Evolutionary conservation across 2,113 vertebrate species (phyloP), one percentile per base, ranked within the genome.

Genomic region (Empidonax traillii): DNA sequence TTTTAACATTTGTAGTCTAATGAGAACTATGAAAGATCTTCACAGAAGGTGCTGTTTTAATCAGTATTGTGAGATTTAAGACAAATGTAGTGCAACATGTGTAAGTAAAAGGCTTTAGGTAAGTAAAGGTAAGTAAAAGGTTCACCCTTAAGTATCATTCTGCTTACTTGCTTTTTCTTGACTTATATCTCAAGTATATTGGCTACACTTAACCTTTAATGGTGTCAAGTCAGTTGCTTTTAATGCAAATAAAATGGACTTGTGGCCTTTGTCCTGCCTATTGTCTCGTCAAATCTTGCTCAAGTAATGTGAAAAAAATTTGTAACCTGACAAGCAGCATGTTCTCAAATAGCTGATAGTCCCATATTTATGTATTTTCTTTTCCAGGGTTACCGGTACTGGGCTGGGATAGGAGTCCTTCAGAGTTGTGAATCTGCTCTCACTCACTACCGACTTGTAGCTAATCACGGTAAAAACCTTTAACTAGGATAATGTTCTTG

Each of bases 371-470:
- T 41, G 1, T 67, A 3, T 33, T 67, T 93, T 96, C 41, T 31
- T 92, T 67, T 97, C 41, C 88, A 99, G 99, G 99, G 99, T 69
- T 99, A 99, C 97, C 98, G 99, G 12, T 99, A 99, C 97, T 99
- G 99, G 99, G 99, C 98, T 71, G 99, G 99, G 43, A 99, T 99
- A 30, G 99, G 99, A 44, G 99, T 99, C 83, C 98, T 99, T 63
- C 99, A 99, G 85, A 99, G 99, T 77, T 99, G 99, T 91, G 99
- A 99, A 97, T 99, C 99, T 31, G 99, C 99, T 4, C 97, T 99
- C 69, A 99, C 99, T 8, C 99, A 99, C 94, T 99, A 99, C 89
- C 98, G 98, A 31, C 98, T 99, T 10, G 99, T 99, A 68, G 99
- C 99, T 69, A 99, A 99, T 96, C 99, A 99, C 0, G 99, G 99